phyloP scores from a whole-genome alignment of 2,797 vertebrate genomes.

The Melanotaenia maccullochi region DNA sequence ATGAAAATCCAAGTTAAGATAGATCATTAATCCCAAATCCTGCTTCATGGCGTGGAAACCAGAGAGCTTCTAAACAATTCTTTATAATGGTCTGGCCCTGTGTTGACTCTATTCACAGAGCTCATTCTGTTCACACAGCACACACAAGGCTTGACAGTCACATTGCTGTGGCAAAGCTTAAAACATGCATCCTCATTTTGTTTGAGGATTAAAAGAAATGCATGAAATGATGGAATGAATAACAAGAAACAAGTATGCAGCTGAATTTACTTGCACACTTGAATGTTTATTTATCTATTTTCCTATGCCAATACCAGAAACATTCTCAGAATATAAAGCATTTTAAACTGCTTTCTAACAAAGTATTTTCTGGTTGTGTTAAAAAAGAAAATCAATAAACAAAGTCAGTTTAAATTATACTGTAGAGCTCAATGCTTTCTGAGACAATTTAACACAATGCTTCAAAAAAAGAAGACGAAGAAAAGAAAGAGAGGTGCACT shows the following conservation, averaged over 20 bases:
- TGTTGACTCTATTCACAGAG: slow-evolving; percentile 7
- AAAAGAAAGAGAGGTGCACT: not conserved
- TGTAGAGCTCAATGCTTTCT: not conserved
- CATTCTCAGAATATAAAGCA: not conserved
- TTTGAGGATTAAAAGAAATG: not conserved
- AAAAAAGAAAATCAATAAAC: not conserved
- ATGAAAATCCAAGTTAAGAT: slow-evolving; percentile 1
- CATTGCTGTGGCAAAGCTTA: not conserved
- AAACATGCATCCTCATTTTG: not conserved
- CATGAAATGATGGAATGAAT: not conserved
- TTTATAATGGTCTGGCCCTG: not conserved
- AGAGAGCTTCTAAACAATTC: slow-evolving; percentile 4
- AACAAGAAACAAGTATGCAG: not conserved
- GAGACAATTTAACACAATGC: not conserved
- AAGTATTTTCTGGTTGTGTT: not conserved
- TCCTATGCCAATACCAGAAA: not conserved
- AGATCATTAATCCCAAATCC: slow-evolving; percentile 4
- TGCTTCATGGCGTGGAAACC: not conserved
- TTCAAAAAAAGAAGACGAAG: not conserved
- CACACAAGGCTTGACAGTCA: not conserved
- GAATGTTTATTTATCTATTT: not conserved
- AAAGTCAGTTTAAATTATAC: too few species aligned
- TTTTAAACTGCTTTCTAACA: not conserved
- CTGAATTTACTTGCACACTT: not conserved
- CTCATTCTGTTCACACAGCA: not conserved